Evolutionary conservation across 1,140 invertebrate genomes (phyloP), one percentile per base, ranked within the genome.

Genomic region (Gryllus bimaculatus): DNA sequence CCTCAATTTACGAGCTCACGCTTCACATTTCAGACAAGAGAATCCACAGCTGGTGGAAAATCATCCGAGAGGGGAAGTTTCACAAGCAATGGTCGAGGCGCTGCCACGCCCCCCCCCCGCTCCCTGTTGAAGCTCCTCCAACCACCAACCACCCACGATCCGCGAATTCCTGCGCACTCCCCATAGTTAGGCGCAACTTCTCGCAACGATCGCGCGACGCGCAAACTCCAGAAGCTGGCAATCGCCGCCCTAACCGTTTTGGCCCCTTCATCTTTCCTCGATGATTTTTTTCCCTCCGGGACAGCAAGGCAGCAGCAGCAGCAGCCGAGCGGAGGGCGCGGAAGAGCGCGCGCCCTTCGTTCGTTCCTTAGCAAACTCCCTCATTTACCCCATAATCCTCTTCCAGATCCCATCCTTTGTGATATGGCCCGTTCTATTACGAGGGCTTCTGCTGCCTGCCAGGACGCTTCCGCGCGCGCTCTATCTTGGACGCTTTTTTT

Each of bases 321-420:
- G n/a, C n/a, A n/a, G n/a, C n/a, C n/a, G n/a, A n/a, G n/a, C 10
- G 54, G 7, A 66, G 54, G 26, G 26, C 26, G 26, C 26, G 26
- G 26, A 5, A 39, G 26, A 39, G 26, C 26, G 26, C 26, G 26
- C 26, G 1, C 26, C 26, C 26, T 39, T 5, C 54, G 54, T 66
- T 2, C 54, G 54, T 66, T 66, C 54, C 54, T 66, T 66, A 66
- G 54, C 54, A 66, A 66, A 66, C 54, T 66, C 54, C 18, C 54
- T 66, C 10, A 66, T 66, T 66, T 66, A 66, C 54, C 54, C 54
- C 54, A 66, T 66, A 66, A 66, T 66, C 54, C 54, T 66, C 54
- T 66, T 66, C 54, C 54, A 66, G 54, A 66, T 66, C 54, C 54
- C 54, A 66, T 66, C 54, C 54, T 66, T 66, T 66, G 54, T 66